Percentiles rank a stretch among this genome's conserved stretches.
Conservation (phyloP, 2,797 vertebrate species). For the Enteromius anoplus region DNA sequence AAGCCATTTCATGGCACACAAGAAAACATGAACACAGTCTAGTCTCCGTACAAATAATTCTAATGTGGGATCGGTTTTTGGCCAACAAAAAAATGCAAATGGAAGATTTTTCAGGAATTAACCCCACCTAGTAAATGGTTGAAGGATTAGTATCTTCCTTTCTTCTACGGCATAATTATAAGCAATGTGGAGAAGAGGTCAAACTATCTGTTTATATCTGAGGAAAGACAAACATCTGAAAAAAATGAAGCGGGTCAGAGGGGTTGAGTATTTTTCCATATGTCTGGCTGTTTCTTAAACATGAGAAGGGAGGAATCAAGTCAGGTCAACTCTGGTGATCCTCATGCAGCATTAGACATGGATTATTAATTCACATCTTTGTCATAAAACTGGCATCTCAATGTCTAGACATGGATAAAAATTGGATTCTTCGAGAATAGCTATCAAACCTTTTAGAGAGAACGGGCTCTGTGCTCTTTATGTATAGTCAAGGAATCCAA, state of each 20-base stretch:
- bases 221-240: conserved; percentile 60
- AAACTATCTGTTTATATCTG: conserved; percentile 57
- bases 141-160: background rate
- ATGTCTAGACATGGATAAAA: conserved; percentile 47
- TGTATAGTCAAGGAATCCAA: conserved; percentile 39
- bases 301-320: conserved; percentile 51
- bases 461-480: background rate
- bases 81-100: background rate
- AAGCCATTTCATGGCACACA: background rate
- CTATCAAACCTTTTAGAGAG: background rate
- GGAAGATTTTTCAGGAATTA: background rate
- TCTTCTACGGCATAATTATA: background rate
- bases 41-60: background rate
- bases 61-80: background rate
- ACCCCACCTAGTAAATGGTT: background rate
- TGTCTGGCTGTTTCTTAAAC: conserved; percentile 43
- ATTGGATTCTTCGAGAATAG: conserved; percentile 18
- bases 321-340: conserved; percentile 39
- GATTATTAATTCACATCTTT: conserved; percentile 52
- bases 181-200: conserved; percentile 44
- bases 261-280: conserved; percentile 60
- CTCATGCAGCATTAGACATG: conserved; percentile 30
- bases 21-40: background rate
- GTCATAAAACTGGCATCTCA: background rate
- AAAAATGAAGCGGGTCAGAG: conserved; percentile 60